These are phyloP conservation scores for Heptranchias perlo DNA, from an alignment of 2,113 vertebrate genomes.

Conservation along the genomic window DNA sequence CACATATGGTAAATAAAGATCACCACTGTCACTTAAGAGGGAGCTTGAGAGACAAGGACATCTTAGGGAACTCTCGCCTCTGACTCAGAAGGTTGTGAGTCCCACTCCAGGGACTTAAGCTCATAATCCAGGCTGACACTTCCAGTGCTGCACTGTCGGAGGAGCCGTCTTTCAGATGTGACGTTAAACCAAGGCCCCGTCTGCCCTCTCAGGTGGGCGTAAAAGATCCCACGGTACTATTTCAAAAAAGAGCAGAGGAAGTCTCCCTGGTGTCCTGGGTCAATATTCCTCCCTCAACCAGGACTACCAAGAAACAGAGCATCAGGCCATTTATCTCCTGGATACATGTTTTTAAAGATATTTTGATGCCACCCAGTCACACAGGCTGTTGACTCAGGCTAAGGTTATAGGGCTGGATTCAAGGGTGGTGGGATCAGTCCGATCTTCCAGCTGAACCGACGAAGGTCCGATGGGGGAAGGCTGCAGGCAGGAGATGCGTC, in stretches of 20 bases:
- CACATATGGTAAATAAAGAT: background rate
- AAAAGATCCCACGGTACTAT: background rate
- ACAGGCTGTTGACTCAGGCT: too few species aligned
- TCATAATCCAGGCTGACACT: background rate
- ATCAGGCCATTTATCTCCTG: background rate
- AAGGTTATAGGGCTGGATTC: background rate
- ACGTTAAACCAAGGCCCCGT: background rate
- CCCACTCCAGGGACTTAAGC: background rate
- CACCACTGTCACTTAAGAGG: background rate
- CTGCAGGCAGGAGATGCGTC: background rate
- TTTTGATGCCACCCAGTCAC: background rate
- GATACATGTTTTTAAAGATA: background rate
- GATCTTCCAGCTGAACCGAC: background rate
- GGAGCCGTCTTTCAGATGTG: background rate
- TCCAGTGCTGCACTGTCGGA: background rate
- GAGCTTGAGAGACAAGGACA: background rate
- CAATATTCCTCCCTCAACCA: background rate
- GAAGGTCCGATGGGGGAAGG: too few species aligned
- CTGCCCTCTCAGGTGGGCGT: too few species aligned
- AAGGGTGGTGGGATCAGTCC: background rate
- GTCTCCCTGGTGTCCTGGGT: background rate
- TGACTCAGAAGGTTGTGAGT: background rate
- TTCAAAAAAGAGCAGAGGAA: background rate
- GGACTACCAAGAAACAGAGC: background rate
- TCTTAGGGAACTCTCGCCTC: background rate